Evolutionary conservation across 2,797 vertebrate species (phyloP).

Genomic region (Loriculus beryllinus): DNA sequence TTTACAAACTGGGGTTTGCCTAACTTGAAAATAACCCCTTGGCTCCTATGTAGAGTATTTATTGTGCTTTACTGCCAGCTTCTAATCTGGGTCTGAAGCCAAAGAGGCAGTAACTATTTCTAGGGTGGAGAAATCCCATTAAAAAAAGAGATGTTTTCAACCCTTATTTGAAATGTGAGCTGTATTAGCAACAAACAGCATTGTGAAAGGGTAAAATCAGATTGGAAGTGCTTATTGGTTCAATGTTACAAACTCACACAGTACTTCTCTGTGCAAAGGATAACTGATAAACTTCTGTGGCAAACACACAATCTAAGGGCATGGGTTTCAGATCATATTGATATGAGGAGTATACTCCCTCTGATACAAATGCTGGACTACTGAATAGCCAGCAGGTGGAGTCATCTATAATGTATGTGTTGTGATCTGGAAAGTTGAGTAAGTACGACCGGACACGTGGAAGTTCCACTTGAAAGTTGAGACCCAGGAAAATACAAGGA

Average conservation of each 20-base stretch:
- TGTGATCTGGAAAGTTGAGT: not conserved
- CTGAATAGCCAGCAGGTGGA: conserved; percentile 45
- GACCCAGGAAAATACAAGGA: conserved; percentile 36
- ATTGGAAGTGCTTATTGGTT: not conserved
- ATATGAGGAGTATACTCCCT: accelerated
- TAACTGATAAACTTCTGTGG: not conserved
- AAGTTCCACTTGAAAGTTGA: conserved; percentile 13
- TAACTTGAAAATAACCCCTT: not conserved
- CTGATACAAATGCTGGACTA: accelerated
- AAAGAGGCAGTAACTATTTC: not conserved
- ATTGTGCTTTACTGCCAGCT: not conserved
- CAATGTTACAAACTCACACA: not conserved
- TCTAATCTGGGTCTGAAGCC: not conserved
- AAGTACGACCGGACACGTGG: not conserved
- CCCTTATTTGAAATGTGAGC: not conserved
- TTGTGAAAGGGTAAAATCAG: not conserved
- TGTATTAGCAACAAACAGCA: not conserved
- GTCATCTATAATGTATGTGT: not conserved
- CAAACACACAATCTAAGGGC: not conserved
- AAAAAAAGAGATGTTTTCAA: not conserved
- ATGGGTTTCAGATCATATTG: not conserved
- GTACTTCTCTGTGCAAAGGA: not conserved
- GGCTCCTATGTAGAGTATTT: not conserved
- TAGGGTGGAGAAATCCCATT: not conserved
- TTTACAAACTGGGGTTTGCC: not conserved